Base-by-base conservation (phyloP, 2,888 invertebrate genomes). In the Norana najaformis region DNA sequence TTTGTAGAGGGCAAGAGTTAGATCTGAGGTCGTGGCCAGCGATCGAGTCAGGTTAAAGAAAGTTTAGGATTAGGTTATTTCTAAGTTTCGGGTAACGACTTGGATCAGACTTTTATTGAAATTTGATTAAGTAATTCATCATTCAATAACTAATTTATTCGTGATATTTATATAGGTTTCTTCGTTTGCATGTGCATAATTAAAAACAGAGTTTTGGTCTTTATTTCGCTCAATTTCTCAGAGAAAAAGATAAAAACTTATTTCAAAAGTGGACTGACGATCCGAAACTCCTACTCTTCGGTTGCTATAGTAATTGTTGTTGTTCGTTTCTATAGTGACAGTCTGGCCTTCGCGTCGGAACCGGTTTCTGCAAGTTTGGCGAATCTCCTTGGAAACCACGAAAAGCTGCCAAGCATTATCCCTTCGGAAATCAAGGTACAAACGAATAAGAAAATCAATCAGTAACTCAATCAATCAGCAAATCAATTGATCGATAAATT, bases 331-430 rank as follows among this genome's bases (percentile, higher is more conserved):
- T 47, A 34, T 91, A 92, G 95, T 89, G 97, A 98, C 93, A 98
- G 98, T 6, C 95, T 98, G 93, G 98, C 98, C 2, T 98, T 98
- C 95, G 98, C 97, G 34, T 96, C 98, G 3, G 98, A 99, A 95
- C 97, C 97, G 0, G 97, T 99, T 23, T 96, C 97, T 91, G 97
- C 97, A 30, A 98, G 98, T 94, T 96, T 99, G 89, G 97, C 98
- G 88, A 98, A 98, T 95, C 96, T 98, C 92, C 95, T 98, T 93
- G 97, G 97, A 88, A 94, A 94, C 92, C 92, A 93, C 91, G 94
- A 94, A n/a, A 92, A 94, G 39, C 92, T 94, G 91, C 93, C 94
- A 13, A 91, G 93, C 18, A 93, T 93, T 88, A 90, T 94, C 20
- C 93, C 94, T 36, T 91, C 91, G 82, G 93, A 94, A 91, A 92